Base-by-base conservation (phyloP, 2,888 invertebrate species). In the Drosophila acutilabella region DNA sequence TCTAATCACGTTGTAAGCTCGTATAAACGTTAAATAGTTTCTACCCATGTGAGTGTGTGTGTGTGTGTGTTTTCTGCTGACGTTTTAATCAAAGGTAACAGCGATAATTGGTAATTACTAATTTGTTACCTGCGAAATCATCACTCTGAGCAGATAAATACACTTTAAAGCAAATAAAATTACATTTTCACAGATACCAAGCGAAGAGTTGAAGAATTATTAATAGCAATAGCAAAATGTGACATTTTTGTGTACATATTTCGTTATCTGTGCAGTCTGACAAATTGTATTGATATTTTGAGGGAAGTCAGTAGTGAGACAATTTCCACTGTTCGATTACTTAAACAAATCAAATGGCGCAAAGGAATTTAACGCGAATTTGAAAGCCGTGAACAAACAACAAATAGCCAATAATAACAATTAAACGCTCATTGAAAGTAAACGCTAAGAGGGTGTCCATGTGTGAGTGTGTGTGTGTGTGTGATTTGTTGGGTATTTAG, bases 321-420 rank as follows among this genome's bases (percentile, higher is more conserved):
- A 80, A 80, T 74, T 70, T 71, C 58, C 69, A 50, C 57, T 45
- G 47, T 40, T 58, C 51, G 52, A 41, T 64, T 62, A 65, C 53
- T 65, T 71, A 56, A 51, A 18, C 33, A 57, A 38, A 69, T 48
- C 62, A 33, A 53, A 48, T 40, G 47, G 45, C 54, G 38, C 45
- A 4, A 33, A 30, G 7, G 30, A 38, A 66, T 54, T 48, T 23
- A 38, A 58, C 26, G 40, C 59, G 36, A 44, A 44, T 23, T 56
- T 64, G 33, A 41, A 38, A 41, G n/a, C 41, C 58, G 59, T 61
- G 64, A 74, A 70, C 53, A 61, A 77, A 81, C 44, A 65, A 71
- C 67, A 74, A 87, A 74, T 83, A 81, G 71, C 77, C 80, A 81
- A 81, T 88, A 85, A 88, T 80, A 79, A 65, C 80, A 68, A 77